Evolutionary conservation across 2,797 vertebrate genomes (phyloP).

Genomic region (Anomalospiza imberbis): DNA sequence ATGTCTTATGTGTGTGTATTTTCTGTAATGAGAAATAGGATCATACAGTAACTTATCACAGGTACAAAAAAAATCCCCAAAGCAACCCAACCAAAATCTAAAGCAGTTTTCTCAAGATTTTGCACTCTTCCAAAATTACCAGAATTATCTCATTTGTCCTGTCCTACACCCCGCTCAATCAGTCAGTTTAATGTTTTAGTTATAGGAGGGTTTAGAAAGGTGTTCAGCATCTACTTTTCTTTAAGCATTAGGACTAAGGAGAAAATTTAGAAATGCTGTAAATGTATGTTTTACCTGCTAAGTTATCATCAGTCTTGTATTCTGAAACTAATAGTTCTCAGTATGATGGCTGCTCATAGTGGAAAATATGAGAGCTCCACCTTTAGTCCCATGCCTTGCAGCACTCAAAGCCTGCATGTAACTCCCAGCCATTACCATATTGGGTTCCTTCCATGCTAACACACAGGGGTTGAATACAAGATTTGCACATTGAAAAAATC

Average conservation of each 20-base stretch:
- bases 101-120: background rate
- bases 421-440: background rate
- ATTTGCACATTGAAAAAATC: background rate
- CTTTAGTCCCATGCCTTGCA: background rate
- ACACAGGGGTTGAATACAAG: rapidly evolving
- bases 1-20: background rate
- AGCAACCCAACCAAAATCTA: background rate
- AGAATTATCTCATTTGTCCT: background rate
- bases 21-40: background rate
- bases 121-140: background rate
- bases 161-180: rapidly evolving
- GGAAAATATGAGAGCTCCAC: background rate
- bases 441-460: background rate
- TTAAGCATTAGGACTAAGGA: background rate
- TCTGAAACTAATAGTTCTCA: background rate
- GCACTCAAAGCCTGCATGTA: background rate
- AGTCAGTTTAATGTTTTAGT: background rate
- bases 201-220: background rate
- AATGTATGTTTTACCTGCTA: background rate
- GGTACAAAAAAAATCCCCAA: background rate
- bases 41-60: background rate
- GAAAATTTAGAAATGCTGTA: background rate
- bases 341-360: background rate
- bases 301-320: background rate
- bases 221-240: background rate